Evolutionary conservation across 2,113 vertebrate genomes (phyloP).

Genomic region (Dipodomys spectabilis): DNA sequence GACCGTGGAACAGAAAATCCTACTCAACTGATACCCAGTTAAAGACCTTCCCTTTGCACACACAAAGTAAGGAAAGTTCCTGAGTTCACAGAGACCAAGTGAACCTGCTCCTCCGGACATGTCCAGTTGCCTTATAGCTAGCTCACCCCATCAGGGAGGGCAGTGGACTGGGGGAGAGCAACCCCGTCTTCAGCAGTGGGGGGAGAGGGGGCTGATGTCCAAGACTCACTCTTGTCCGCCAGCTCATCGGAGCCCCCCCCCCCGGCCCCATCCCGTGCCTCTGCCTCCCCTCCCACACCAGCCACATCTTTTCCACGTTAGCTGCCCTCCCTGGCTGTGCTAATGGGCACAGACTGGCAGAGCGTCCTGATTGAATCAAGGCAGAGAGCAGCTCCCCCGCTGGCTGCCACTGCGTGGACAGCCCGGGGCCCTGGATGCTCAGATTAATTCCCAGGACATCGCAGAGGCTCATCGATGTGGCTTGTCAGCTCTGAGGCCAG

Average conservation of each 20-base stretch:
- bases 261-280: neutral
- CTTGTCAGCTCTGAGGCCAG: conserved; percentile 85
- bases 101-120: neutral
- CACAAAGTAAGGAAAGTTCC: no score
- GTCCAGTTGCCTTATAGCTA: neutral
- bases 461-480: conserved; percentile 90
- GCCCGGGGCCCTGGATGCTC: conserved; percentile 85
- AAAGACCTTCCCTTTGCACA: neutral
- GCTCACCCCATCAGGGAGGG: neutral
- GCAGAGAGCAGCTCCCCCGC: conserved; percentile 85
- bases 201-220: neutral
- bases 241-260: neutral
- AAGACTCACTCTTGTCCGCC: accelerated
- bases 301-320: conserved; percentile 46
- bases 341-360: conserved; percentile 74
- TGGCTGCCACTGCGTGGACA: conserved; percentile 48
- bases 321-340: conserved; percentile 54
- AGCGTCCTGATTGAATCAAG: conserved; percentile 90
- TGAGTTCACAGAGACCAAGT: neutral
- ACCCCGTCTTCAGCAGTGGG: neutral
- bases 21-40: neutral
- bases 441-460: conserved; percentile 90
- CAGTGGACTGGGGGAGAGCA: neutral
- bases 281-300: conserved; percentile 9
- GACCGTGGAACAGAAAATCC: neutral